phyloP scores from a whole-genome alignment of 92 coral and sea anemone genomes.

The Virgularia gustaviana region DNA sequence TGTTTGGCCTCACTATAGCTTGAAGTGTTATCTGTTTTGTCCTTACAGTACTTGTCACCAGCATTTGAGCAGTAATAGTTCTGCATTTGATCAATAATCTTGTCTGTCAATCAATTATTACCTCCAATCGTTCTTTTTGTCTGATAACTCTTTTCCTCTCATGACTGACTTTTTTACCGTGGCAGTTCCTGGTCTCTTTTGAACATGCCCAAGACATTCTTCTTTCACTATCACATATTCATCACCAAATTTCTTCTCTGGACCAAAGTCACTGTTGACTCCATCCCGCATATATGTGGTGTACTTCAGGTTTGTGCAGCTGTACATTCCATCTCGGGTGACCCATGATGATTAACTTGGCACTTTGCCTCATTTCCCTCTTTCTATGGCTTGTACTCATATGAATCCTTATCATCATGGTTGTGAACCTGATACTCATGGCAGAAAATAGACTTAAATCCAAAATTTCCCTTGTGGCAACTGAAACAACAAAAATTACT shows the following conservation, averaged over 20 bases:
- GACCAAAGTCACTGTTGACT: slow-evolving; percentile 58
- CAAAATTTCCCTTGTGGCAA: slow-evolving; percentile 55
- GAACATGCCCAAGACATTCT: slow-evolving; percentile 69
- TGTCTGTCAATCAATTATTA: slow-evolving; percentile 56
- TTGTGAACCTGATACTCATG: slow-evolving; percentile 48
- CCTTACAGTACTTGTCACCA: slow-evolving; percentile 50
- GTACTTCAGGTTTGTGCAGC: slow-evolving; percentile 57
- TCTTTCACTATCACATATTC: slow-evolving; percentile 51
- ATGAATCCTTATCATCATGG: slow-evolving; percentile 34
- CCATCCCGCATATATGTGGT: slow-evolving; percentile 62
- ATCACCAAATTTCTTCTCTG: slow-evolving; percentile 27
- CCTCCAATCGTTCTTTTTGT: slow-evolving; percentile 55
- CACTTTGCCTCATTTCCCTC: slow-evolving; percentile 45
- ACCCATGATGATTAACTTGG: slow-evolving; percentile 49
- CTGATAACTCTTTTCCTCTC: slow-evolving; percentile 48
- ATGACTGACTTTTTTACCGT: slow-evolving; percentile 40
- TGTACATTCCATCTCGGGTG: slow-evolving; percentile 61
- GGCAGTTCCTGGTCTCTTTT: slow-evolving; percentile 56
- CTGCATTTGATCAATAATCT: slow-evolving; percentile 53
- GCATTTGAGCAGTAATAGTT: slow-evolving; percentile 49
- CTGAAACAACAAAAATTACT: slow-evolving; percentile 59
- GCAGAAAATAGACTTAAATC: slow-evolving; percentile 62
- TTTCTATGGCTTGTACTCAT: slow-evolving; percentile 44
- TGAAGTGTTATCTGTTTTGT: slow-evolving; percentile 34
- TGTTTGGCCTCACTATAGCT: slow-evolving; percentile 15